These are phyloP conservation scores for Epiblema foenella DNA, from an alignment of 2,888 invertebrate species.

Conservation along the genomic window DNA sequence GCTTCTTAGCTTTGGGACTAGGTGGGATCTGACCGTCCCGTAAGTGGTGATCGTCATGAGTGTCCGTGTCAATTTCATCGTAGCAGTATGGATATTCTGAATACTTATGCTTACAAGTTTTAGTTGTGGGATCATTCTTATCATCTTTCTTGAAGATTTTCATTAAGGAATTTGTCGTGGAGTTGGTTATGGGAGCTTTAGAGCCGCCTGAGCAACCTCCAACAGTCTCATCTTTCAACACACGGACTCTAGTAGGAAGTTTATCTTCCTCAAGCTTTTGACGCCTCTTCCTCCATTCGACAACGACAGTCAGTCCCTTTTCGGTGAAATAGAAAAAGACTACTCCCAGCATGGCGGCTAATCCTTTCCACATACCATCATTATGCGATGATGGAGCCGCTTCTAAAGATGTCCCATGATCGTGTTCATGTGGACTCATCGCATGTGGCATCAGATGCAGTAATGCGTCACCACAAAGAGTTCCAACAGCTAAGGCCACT, in stretches of 20 bases:
- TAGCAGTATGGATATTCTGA: slow-evolving; percentile 96
- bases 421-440: slow-evolving; percentile 72
- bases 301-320: slow-evolving; percentile 90
- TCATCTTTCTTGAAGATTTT: slow-evolving; percentile 78
- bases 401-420: slow-evolving; percentile 46
- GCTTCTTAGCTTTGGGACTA: slow-evolving; percentile 75
- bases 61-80: slow-evolving; percentile 91
- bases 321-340: slow-evolving; percentile 96
- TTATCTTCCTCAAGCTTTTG: slow-evolving; percentile 88
- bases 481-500: slow-evolving; percentile 96
- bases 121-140: slow-evolving; percentile 81
- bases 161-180: slow-evolving; percentile 72
- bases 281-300: slow-evolving; percentile 91
- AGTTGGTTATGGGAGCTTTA: slow-evolving; percentile 74
- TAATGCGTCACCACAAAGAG: slow-evolving; percentile 95
- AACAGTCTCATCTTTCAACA: slow-evolving; percentile 88
- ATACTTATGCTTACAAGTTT: slow-evolving; percentile 94
- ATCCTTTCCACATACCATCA: slow-evolving; percentile 93
- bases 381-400: slow-evolving; percentile 78
- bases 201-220: slow-evolving; percentile 73
- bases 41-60: slow-evolving; percentile 86
- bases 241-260: slow-evolving; percentile 88
- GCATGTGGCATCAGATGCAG: slow-evolving; percentile 96
- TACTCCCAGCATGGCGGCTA: slow-evolving; percentile 92
- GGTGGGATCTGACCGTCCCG: slow-evolving; percentile 75